Evolutionary conservation across 2,113 vertebrate genomes (phyloP).

Genomic region (Apodemus sylvaticus): DNA sequence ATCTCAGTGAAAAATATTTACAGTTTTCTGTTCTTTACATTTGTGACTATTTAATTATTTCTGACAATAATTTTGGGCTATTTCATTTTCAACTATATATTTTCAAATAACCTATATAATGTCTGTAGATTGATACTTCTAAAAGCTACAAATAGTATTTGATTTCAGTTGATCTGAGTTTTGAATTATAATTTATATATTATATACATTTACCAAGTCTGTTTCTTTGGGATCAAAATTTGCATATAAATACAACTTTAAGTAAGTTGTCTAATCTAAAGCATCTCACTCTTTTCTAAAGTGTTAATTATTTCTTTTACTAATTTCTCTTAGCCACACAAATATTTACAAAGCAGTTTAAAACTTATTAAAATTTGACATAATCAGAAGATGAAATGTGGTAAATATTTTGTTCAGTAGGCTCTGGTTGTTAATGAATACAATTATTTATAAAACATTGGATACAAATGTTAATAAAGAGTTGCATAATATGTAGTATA

Average conservation of each 20-base stretch:
- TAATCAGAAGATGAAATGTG: not conserved
- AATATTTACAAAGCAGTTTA: not conserved
- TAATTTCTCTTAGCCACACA: not conserved
- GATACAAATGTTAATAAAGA: not conserved
- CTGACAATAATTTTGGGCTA: not conserved
- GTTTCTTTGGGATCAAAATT: conserved; percentile 8
- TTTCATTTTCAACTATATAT: not conserved
- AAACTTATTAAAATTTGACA: not conserved
- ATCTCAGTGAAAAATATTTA: not conserved
- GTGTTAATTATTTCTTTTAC: not conserved
- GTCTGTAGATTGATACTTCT: not conserved
- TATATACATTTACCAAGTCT: not conserved
- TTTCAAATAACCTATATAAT: not conserved
- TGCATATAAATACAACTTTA: not conserved
- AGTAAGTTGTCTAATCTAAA: not conserved
- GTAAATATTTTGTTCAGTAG: not conserved
- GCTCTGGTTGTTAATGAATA: not conserved
- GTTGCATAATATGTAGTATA: not conserved
- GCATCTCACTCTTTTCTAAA: not conserved
- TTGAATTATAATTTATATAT: not conserved
- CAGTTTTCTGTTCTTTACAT: not conserved
- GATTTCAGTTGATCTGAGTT: not conserved
- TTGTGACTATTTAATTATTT: not conserved
- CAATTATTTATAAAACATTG: not conserved
- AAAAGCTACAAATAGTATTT: not conserved